Percentiles rank a stretch among this genome's conserved stretches.
Conservation (phyloP, 2,797 vertebrate species). For the Mus spretus region DNA sequence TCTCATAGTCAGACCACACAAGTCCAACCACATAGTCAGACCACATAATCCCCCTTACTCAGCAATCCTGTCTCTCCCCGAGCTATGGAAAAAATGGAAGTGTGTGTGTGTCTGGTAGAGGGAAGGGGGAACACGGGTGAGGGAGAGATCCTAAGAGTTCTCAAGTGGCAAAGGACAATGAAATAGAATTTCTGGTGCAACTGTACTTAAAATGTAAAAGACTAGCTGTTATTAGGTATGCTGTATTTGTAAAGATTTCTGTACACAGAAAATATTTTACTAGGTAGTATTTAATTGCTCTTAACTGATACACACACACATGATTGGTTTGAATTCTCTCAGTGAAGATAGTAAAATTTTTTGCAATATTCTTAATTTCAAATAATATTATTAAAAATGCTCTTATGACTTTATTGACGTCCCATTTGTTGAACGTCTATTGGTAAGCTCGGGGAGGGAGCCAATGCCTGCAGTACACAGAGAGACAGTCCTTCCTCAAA, state of each 20-base stretch:
- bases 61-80: not conserved
- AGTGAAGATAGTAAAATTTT: not conserved
- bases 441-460: not conserved
- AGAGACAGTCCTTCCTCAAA: not conserved
- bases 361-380: not conserved
- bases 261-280: conserved; percentile 14
- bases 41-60: not conserved
- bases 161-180: not conserved
- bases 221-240: not conserved
- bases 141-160: not conserved
- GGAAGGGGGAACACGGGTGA: not conserved
- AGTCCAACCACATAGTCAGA: not conserved
- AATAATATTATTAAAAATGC: not conserved
- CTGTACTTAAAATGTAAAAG: not conserved
- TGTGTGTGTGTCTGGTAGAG: not conserved
- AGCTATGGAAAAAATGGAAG: conserved; percentile 1
- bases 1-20: not conserved
- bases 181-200: not conserved
- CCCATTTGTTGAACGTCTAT: not conserved
- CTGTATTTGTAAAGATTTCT: conserved; percentile 39
- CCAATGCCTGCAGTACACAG: not conserved
- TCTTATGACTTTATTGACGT: not conserved
- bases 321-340: not conserved
- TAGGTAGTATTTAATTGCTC: conserved; percentile 22
- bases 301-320: not conserved